phyloP scores from a whole-genome alignment of 2,888 invertebrate species.

The Nephrotoma flavescens region DNA sequence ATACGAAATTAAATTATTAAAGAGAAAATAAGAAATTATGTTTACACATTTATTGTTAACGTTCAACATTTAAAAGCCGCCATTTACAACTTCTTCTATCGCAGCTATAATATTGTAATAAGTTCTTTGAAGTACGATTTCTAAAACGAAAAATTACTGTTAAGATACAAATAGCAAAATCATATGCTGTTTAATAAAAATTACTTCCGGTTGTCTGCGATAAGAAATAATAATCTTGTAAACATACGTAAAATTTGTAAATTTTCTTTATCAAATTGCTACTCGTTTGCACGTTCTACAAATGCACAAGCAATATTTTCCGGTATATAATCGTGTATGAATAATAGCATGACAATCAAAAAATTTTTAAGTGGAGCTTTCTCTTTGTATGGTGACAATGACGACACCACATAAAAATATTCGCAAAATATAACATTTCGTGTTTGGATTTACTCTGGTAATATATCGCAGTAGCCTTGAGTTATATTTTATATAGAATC shows the following conservation, averaged over 20 bases:
- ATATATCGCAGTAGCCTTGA: neutral
- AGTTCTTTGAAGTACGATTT: neutral
- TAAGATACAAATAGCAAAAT: neutral
- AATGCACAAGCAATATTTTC: neutral
- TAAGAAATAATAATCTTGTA: neutral
- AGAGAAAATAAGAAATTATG: neutral
- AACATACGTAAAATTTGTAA: neutral
- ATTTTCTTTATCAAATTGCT: neutral
- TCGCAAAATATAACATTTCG: neutral
- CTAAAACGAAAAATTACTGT: neutral
- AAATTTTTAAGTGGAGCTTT: neutral
- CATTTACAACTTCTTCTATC: neutral
- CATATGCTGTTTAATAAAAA: neutral
- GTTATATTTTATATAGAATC: too few species aligned
- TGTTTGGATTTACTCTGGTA: neutral
- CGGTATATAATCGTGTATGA: neutral
- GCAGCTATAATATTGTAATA: neutral
- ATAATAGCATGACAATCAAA: neutral
- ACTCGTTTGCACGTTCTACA: neutral
- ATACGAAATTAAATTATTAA: neutral
- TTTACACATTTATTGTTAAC: neutral
- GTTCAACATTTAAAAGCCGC: neutral
- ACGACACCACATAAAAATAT: neutral
- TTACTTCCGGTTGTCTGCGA: neutral
- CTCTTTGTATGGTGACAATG: neutral